These are phyloP conservation scores for Pangasianodon gigas DNA, from an alignment of 2,113 vertebrate species.

Conservation along the genomic window DNA sequence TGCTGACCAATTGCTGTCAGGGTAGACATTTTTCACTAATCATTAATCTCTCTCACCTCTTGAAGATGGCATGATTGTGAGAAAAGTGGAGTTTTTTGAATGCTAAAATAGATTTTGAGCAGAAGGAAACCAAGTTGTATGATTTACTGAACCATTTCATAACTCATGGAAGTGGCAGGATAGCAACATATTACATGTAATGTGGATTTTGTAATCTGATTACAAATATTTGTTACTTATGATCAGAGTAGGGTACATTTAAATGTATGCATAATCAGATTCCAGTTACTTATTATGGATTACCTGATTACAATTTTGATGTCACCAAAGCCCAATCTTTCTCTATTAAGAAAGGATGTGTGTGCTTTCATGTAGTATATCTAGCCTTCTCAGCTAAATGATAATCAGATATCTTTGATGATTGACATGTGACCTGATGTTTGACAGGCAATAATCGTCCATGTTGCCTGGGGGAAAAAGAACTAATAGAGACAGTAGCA, in stretches of 20 bases:
- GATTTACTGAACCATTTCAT: not conserved
- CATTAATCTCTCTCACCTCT: not conserved
- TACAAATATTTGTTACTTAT: not conserved
- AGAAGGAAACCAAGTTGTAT: not conserved
- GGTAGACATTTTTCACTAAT: not conserved
- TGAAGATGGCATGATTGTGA: not conserved
- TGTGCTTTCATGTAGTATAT: no score
- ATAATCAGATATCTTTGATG: no score
- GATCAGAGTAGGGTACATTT: not conserved
- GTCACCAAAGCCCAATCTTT: no score
- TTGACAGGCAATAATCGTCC: no score
- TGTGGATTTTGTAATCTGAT: not conserved
- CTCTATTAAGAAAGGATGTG: no score
- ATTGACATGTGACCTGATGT: no score
- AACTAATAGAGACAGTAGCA: no score
- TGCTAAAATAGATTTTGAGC: not conserved
- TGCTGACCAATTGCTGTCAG: slow-evolving; percentile 9
- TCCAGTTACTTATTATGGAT: not conserved
- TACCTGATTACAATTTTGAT: not conserved
- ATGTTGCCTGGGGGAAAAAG: no score
- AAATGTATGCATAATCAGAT: not conserved
- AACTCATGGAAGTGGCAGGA: not conserved
- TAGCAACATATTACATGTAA: not conserved
- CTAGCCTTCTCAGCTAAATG: no score
- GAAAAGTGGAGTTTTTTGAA: not conserved